Evolutionary conservation across 2,797 vertebrate genomes (phyloP), one percentile per base, ranked within the genome.

Genomic region (Gastrophryne carolinensis): DNA sequence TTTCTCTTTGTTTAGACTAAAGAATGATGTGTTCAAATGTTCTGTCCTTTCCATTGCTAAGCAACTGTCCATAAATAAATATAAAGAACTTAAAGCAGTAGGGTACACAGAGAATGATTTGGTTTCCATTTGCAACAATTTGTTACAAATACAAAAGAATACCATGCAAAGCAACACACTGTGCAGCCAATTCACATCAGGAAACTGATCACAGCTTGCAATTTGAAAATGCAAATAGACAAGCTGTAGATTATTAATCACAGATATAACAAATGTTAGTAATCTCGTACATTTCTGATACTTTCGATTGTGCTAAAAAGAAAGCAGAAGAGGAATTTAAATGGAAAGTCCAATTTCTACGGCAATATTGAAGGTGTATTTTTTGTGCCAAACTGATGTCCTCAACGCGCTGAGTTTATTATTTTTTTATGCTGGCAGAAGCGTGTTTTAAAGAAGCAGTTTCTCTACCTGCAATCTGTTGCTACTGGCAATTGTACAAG

Each of bases 191-290:
- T 71, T 71, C 74, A 71, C 67, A 71, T 71, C 66, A 71, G 74
- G 74, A 77, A 71, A 56, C 58, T 47, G 52, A 77, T 57, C 66
- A 77, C 58, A 77, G 74, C 73, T 75, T 75, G 73, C 60, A 71
- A 50, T 71, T 67, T 57, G 49, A 56, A 77, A 77, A 71, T 77
- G 74, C 44, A 77, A 77, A 77, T 71, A 77, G 47, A 65, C 35
- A 24, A 56, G 35, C 50, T 71, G 49, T 71, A 71, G 58, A 64
- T 71, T 77, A 77, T 77, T 71, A 77, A 77, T 77, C 58, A 64
- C 60, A 30, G 50, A 12, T 64, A 77, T 71, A 77, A 65, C 66
- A 71, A 71, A 77, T 77, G 30, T 39, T 44, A 29, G 37, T 57
- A 69, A 64, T 71, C 67, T 60, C 49, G 50, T 49, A 29, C 44